Percentiles rank a stretch among this genome's conserved stretches.
phyloP scores from a whole-genome alignment of 2,797 vertebrate species.

The Sarcophilus harrisii region DNA sequence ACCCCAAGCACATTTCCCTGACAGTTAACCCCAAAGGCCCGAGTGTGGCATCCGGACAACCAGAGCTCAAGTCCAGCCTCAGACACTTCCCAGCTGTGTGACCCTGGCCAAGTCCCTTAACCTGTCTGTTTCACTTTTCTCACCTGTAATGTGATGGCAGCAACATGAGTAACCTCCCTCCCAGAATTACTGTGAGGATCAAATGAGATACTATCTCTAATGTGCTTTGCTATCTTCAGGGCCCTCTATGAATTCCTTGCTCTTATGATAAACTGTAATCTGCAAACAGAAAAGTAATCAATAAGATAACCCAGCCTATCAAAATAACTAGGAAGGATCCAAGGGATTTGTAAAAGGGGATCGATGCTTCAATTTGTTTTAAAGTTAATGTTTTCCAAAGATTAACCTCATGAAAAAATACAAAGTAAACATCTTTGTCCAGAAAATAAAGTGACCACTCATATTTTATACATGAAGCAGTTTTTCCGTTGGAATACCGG shows the following conservation, averaged over 20 bases:
- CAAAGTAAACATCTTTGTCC: too few species aligned
- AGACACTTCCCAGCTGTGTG: not conserved
- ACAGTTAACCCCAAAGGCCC: not conserved
- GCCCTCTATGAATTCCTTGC: too few species aligned
- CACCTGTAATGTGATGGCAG: not conserved
- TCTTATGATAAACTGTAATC: not conserved
- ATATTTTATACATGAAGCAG: conserved; percentile 22
- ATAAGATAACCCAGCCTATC: not conserved
- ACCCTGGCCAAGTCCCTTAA: not conserved
- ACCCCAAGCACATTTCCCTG: too few species aligned
- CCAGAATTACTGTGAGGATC: not conserved
- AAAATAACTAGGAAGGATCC: not conserved
- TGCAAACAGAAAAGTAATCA: not conserved
- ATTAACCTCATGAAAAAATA: not conserved
- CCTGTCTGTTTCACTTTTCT: not conserved
- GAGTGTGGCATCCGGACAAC: not conserved
- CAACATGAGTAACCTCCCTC: not conserved
- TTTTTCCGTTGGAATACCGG: conserved; percentile 9
- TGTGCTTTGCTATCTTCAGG: not conserved
- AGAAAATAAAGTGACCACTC: not conserved
- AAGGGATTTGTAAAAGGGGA: not conserved
- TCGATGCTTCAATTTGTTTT: not conserved
- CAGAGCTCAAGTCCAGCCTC: not conserved
- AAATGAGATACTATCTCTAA: not conserved
- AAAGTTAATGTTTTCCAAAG: not conserved